phyloP scores from a whole-genome alignment of 1,140 invertebrate genomes.

The Trachymyrmex cornetzi region DNA sequence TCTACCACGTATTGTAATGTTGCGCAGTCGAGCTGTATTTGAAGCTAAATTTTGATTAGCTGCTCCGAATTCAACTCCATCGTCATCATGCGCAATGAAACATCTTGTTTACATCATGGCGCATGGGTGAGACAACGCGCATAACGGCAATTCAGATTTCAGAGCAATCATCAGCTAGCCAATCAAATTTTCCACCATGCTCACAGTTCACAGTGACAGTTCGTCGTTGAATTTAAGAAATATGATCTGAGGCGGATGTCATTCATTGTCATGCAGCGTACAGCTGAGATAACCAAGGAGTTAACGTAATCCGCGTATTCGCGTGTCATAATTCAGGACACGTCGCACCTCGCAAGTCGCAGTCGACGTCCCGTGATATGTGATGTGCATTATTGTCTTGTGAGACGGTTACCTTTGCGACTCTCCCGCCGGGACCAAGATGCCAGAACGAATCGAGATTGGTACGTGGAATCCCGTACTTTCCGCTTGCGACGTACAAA shows the following conservation, averaged over 20 bases:
- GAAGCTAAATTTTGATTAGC: no score
- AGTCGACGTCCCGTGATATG: not conserved
- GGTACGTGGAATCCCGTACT: slow-evolving; percentile 67
- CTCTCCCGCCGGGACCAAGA: slow-evolving; percentile 41
- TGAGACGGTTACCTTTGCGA: not conserved
- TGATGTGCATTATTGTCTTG: not conserved
- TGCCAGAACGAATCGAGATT: slow-evolving; percentile 79
- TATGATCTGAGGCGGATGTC: not conserved
- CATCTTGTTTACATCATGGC: no score
- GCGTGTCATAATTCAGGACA: not conserved
- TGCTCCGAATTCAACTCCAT: no score
- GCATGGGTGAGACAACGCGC: no score
- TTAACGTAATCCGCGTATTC: not conserved
- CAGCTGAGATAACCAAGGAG: not conserved
- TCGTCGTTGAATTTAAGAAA: not conserved
- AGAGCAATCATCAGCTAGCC: no score
- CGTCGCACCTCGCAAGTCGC: not conserved
- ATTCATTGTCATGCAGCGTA: not conserved
- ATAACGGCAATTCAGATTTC: no score
- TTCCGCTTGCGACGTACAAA: not conserved
- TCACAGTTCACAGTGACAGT: no score
- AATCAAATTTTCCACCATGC: no score
- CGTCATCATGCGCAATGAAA: no score
- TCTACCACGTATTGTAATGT: no score
- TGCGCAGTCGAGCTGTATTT: no score